Percentiles rank a stretch among this genome's conserved stretches.
These are phyloP conservation scores for Galeopsomyia nigrocyanea DNA, from an alignment of 2,888 invertebrate genomes.

Conservation along the genomic window DNA sequence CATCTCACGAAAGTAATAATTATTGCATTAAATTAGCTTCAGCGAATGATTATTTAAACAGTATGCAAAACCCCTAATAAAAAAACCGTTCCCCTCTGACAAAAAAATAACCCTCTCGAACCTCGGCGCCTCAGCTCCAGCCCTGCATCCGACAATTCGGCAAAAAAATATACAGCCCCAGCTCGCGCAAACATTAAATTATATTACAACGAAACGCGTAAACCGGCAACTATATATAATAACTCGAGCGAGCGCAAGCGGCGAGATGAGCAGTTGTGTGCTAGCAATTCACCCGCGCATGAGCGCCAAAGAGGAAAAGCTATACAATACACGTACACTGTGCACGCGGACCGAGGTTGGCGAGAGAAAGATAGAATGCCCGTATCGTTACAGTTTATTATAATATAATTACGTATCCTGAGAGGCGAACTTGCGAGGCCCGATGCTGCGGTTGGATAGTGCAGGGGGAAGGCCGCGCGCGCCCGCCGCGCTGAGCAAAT, in stretches of 20 bases:
- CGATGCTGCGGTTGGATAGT: conserved; percentile 50
- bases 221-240: conserved; percentile 47
- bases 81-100: no score
- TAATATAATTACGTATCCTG: conserved; percentile 68
- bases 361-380: conserved; percentile 47
- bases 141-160: conserved; percentile 1
- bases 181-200: conserved; percentile 22
- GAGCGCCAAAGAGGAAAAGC: conserved; percentile 48
- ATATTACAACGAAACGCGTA: conserved; percentile 45
- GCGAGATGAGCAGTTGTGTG: background rate
- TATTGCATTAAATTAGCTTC: no score
- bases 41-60: no score
- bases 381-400: conserved; percentile 68
- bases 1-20: no score
- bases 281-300: background rate
- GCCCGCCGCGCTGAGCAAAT: conserved; percentile 66
- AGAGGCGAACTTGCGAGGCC: conserved; percentile 57
- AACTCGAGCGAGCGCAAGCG: conserved; percentile 48
- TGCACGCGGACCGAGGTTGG: conserved; percentile 42
- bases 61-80: background rate
- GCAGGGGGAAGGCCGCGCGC: conserved; percentile 53
- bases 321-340: no score
- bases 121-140: background rate
- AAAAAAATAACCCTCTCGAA: no score
- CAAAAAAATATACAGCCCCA: conserved; percentile 3